These are phyloP conservation scores for Drosophila neocordata DNA, from an alignment of 1,140 invertebrate species.

Conservation along the genomic window DNA sequence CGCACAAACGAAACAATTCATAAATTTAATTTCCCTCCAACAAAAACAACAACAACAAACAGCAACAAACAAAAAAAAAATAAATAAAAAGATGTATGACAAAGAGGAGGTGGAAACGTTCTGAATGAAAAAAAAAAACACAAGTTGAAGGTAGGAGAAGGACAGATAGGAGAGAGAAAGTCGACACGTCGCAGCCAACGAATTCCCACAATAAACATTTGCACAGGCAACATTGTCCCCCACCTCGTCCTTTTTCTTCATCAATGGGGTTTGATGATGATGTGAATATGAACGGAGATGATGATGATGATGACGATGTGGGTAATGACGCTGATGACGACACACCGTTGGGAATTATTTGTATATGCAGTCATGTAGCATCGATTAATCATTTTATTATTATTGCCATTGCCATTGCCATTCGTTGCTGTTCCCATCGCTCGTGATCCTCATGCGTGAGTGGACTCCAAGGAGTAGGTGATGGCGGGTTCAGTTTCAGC, in stretches of 20 bases:
- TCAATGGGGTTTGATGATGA: constrained; percentile 15
- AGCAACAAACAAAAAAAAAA: not conserved
- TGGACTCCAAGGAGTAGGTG: constrained; percentile 12
- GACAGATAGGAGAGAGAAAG: not conserved
- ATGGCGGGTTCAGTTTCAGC: not conserved
- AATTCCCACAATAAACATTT: constrained; percentile 80
- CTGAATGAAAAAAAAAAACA: not conserved
- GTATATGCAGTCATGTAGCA: constrained; percentile 80
- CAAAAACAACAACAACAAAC: constrained; percentile 11
- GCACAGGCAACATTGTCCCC: constrained; percentile 57
- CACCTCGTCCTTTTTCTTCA: constrained; percentile 6
- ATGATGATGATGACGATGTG: constrained; percentile 34
- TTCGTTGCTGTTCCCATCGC: constrained; percentile 70
- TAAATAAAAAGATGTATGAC: not conserved
- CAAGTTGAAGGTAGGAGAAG: not conserved
- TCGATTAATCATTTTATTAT: constrained; percentile 82
- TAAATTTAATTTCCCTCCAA: constrained; percentile 73
- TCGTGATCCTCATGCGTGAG: constrained; percentile 74
- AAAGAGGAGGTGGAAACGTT: not conserved
- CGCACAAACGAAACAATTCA: constrained; percentile 80
- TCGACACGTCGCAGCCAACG: constrained; percentile 64
- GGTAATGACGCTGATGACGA: constrained; percentile 72
- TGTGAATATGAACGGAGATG: constrained; percentile 30
- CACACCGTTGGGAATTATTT: constrained; percentile 77
- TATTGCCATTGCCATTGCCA: constrained; percentile 53